Evolutionary conservation across 1,140 invertebrate species (phyloP).

Genomic region (Cyphomyrmex costatus): DNA sequence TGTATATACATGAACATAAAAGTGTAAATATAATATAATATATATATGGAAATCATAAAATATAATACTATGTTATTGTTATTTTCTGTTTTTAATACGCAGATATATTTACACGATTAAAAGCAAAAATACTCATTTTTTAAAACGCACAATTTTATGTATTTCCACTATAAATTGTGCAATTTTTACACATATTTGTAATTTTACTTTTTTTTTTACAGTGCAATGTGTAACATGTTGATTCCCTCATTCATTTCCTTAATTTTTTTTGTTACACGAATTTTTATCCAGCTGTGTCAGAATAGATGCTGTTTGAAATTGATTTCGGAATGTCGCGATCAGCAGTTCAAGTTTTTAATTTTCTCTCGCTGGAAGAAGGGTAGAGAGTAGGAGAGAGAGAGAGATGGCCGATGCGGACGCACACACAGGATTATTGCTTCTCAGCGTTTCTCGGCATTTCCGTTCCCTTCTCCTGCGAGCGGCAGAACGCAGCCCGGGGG

Average conservation of each 20-base stretch:
- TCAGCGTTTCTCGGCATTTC: slow-evolving; percentile 71
- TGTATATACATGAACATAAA: too few species aligned
- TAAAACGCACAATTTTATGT: too few species aligned
- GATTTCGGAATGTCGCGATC: slow-evolving; percentile 38
- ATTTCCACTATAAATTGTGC: too few species aligned
- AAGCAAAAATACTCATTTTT: too few species aligned
- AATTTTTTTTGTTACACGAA: slow-evolving; percentile 6
- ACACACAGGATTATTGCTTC: slow-evolving; percentile 53
- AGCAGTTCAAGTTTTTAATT: slow-evolving; percentile 58
- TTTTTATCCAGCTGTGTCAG: not conserved
- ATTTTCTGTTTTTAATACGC: too few species aligned
- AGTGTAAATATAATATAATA: too few species aligned
- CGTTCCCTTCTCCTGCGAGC: slow-evolving; percentile 37
- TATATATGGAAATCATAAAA: too few species aligned
- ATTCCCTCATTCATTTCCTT: not conserved
- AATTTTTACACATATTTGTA: too few species aligned
- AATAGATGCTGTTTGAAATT: not conserved
- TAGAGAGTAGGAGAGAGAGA: too few species aligned
- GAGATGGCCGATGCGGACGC: slow-evolving; percentile 33
- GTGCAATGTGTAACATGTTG: not conserved
- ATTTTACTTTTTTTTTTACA: too few species aligned
- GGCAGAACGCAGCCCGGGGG: slow-evolving; percentile 58
- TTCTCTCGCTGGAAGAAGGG: slow-evolving; percentile 1
- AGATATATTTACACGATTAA: too few species aligned
- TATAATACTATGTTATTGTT: too few species aligned